Evolutionary conservation across 2,888 invertebrate species (phyloP).

Genomic region (Cyclophora punctaria): DNA sequence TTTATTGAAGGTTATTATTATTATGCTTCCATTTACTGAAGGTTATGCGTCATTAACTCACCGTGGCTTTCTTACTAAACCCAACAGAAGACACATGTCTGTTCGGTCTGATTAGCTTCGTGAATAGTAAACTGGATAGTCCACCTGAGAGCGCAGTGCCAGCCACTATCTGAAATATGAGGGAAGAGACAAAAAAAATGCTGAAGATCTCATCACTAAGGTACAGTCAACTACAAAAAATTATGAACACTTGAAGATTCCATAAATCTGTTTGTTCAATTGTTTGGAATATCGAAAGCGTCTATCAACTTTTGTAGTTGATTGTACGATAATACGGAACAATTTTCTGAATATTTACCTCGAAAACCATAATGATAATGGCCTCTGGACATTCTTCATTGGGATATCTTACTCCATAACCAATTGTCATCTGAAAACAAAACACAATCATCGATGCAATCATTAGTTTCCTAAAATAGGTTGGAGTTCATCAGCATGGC

Average conservation of each 20-base stretch:
- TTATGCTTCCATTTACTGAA: too few relatives aligned
- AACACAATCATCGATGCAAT: too few relatives aligned
- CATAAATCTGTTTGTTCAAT: too few relatives aligned
- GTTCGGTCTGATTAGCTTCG: slow-evolving; percentile 86
- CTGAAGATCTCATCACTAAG: background rate
- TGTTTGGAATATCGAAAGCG: too few relatives aligned
- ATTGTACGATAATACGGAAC: too few relatives aligned
- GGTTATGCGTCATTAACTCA: slow-evolving; percentile 28
- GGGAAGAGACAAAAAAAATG: background rate
- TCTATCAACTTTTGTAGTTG: too few relatives aligned
- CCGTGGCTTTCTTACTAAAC: slow-evolving; percentile 85
- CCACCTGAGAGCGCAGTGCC: slow-evolving; percentile 71
- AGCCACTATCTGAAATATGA: slow-evolving; percentile 52
- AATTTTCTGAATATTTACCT: slow-evolving; percentile 67
- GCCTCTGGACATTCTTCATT: slow-evolving; percentile 91
- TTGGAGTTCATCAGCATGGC: too few relatives aligned
- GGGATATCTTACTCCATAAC: slow-evolving; percentile 87
- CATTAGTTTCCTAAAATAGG: background rate
- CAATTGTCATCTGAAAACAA: slow-evolving; percentile 79
- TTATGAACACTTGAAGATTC: background rate
- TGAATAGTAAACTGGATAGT: slow-evolving; percentile 80
- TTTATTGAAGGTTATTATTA: too few relatives aligned
- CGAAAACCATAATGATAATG: slow-evolving; percentile 86
- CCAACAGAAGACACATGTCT: slow-evolving; percentile 84
- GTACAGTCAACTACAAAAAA: background rate